phyloP scores from a whole-genome alignment of 2,888 invertebrate species.

The Rhagonycha lutea region DNA sequence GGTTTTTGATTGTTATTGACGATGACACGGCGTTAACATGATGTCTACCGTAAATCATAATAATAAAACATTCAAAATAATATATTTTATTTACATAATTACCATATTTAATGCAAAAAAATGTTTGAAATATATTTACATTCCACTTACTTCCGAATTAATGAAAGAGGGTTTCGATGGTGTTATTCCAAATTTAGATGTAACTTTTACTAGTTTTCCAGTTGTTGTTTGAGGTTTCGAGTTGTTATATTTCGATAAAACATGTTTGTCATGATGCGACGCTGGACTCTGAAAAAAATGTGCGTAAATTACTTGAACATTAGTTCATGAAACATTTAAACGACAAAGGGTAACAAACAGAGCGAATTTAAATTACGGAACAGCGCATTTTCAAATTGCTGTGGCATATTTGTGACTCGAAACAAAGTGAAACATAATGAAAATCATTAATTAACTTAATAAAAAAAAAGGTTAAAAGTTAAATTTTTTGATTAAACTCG shows the following conservation, averaged over 20 bases:
- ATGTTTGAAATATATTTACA: not conserved
- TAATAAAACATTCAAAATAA: not conserved
- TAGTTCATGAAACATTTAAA: not conserved
- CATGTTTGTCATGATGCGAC: conserved; percentile 52
- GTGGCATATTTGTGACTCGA: not conserved
- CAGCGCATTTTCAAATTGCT: not conserved
- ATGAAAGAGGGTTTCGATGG: conserved; percentile 49
- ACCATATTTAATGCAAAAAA: not conserved
- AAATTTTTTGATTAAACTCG: not conserved
- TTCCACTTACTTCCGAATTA: conserved; percentile 49
- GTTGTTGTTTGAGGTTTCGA: conserved; percentile 46
- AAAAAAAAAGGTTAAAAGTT: not conserved
- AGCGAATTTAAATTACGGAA: not conserved
- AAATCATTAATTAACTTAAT: not conserved
- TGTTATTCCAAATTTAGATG: conserved; percentile 49
- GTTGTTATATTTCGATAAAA: conserved; percentile 51
- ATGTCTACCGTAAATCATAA: not conserved
- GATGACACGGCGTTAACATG: not conserved
- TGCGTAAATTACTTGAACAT: not conserved
- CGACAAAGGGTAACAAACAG: not conserved
- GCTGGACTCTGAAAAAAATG: conserved; percentile 52
- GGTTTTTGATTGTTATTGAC: not conserved
- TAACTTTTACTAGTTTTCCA: conserved; percentile 49
- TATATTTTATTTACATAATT: not conserved
- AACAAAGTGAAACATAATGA: not conserved